A percentile compares a stretch with the other conserved stretches of the same genome.
phyloP scores from a whole-genome alignment of 2,113 vertebrate genomes.

The Archilochus colubris region DNA sequence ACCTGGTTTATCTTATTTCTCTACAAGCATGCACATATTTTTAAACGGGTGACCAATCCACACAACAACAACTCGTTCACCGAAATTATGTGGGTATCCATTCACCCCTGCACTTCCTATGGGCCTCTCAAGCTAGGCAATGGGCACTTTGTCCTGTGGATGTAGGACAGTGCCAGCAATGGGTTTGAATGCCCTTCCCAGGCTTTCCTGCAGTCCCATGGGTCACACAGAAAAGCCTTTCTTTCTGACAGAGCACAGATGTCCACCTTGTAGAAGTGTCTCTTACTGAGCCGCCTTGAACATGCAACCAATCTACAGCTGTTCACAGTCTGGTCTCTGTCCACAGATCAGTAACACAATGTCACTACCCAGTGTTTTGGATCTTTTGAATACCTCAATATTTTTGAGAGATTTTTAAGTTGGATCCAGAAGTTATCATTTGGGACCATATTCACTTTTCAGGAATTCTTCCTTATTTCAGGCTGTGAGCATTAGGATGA shows the following conservation, averaged over 20 bases:
- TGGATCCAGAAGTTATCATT: background rate
- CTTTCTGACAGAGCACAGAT: rapidly evolving
- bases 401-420: background rate
- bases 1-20: too few relatives aligned
- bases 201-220: background rate
- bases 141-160: background rate
- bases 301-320: background rate
- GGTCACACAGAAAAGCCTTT: background rate
- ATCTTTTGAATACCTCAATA: background rate
- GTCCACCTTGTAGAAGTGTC: background rate
- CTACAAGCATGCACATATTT: background rate
- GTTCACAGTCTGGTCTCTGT: background rate
- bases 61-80: rapidly evolving
- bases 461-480: background rate
- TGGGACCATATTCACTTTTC: background rate
- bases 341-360: rapidly evolving
- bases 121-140: background rate
- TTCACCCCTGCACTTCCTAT: background rate
- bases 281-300: background rate
- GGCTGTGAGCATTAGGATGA: background rate
- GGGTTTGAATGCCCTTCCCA: rapidly evolving
- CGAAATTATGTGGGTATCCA: rapidly evolving
- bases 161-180: background rate
- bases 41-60: background rate
- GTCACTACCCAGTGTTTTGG: rapidly evolving